Evolutionary conservation across 1,140 invertebrate genomes (phyloP), one percentile per base, ranked within the genome.

Genomic region (Diorhabda elongata): DNA sequence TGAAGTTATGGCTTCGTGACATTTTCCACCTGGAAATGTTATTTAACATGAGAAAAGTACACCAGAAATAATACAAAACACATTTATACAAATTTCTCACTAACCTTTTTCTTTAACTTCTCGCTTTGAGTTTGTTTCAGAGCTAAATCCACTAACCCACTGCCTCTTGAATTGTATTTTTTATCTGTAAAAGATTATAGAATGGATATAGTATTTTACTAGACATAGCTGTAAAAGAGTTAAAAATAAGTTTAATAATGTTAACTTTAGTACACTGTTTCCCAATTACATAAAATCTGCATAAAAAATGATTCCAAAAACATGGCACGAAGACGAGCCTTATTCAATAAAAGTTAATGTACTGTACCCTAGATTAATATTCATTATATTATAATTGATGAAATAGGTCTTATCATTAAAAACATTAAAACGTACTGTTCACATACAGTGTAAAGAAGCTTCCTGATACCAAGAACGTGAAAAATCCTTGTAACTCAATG

Each of bases 151-250:
- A 59, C 11, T n/a, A 26, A 41, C 58, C 9, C 2, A 59, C 2
- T 59, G 58, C 58, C 11, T 59, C 58, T 59, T 59, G 58, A 59
- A 26, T 41, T 59, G 58, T 59, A 59, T 59, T 59, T 59, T 59
- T 59, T 59, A 59, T 59, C 58, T 59, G 11, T 59, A 59, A 59
- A 59, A 59, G 26, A 59, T 59, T 41, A 59, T 59, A 42, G 11
- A 59, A 59, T 59, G 42, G 58, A 11, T 59, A 41, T 41, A 59
- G 58, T 59, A 59, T 59, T 59, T 11, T 3, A 59, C 58, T 59
- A 59, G 58, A 42, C 3, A 59, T 11, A 11, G 11, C 11, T 11
- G 11, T 11, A 11, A 11, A 11, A 11, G 11, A 11, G 11, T 11
- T 11, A 11, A 11, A 11, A 11, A 11, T 11, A 11, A 11, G 11